phyloP scores from a whole-genome alignment of 2,888 invertebrate genomes.

The Reticulitermes lucifugus region DNA sequence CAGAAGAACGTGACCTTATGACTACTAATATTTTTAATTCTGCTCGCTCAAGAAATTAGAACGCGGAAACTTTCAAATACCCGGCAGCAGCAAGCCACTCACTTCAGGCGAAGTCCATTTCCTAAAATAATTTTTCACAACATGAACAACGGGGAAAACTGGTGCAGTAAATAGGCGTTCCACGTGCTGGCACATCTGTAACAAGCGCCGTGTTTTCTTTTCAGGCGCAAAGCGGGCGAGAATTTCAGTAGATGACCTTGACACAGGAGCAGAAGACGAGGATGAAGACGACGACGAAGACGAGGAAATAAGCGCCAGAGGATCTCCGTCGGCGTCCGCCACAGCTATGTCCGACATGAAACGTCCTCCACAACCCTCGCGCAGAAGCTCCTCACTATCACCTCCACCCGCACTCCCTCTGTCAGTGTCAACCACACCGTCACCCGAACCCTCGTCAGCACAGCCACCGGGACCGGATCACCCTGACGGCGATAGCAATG shows the following conservation, averaged over 20 bases:
- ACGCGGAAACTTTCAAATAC: no score
- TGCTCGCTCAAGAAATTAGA: no score
- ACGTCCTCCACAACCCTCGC: not conserved
- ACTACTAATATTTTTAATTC: no score
- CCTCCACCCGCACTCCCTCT: constrained; percentile 54
- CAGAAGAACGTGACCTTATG: no score
- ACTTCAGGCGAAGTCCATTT: no score
- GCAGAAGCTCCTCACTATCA: constrained; percentile 57
- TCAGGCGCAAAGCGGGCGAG: constrained; percentile 62
- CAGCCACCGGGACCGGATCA: constrained; percentile 30
- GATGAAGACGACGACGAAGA: constrained; percentile 61
- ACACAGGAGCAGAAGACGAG: constrained; percentile 66
- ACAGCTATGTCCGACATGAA: not conserved
- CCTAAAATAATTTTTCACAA: no score
- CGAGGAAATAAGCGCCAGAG: constrained; percentile 14
- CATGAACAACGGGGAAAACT: no score
- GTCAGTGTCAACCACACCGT: constrained; percentile 50
- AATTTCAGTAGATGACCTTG: constrained; percentile 64
- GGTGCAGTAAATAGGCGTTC: not conserved
- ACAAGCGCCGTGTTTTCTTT: not conserved
- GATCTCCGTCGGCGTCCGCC: not conserved
- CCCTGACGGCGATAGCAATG: constrained; percentile 28
- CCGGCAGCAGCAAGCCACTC: no score
- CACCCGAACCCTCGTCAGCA: constrained; percentile 45
- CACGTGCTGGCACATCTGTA: not conserved